These are phyloP conservation scores for Mormyrus lacerda DNA, from an alignment of 2,113 vertebrate species.

Conservation along the genomic window DNA sequence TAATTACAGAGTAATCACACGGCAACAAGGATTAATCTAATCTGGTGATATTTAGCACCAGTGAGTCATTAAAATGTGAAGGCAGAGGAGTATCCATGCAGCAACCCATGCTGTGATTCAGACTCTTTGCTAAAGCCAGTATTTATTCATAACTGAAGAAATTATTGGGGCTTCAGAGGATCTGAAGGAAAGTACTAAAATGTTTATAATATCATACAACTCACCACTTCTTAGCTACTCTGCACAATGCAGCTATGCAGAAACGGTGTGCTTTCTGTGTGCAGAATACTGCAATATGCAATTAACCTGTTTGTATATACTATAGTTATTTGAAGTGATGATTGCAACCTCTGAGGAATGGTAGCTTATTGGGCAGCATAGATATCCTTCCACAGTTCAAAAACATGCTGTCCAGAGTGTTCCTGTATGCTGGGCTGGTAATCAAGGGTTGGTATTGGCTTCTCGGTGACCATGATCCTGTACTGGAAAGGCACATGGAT, in stretches of 20 bases:
- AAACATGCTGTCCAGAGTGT: not conserved
- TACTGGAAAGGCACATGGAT: not conserved
- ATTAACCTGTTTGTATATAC: not conserved
- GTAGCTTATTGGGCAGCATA: not conserved
- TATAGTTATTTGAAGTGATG: not conserved
- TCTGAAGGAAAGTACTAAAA: not conserved
- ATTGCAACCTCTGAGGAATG: not conserved
- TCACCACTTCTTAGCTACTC: not conserved
- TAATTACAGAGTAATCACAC: slow-evolving; percentile 6
- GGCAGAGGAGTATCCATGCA: not conserved
- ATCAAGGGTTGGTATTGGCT: not conserved
- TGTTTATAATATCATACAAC: not conserved
- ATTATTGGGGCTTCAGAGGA: not conserved
- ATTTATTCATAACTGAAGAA: not conserved
- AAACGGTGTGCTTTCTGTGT: not conserved
- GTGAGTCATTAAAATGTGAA: not conserved
- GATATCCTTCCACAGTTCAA: not conserved
- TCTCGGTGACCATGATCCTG: not conserved
- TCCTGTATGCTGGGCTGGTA: not conserved
- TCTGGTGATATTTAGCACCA: not conserved
- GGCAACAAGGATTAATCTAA: not conserved
- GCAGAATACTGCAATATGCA: not conserved
- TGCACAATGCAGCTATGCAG: not conserved
- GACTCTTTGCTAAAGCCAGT: not conserved
- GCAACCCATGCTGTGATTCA: not conserved